Base-by-base conservation (phyloP, 2,797 vertebrate species). In the Enteromius trimaculatus region DNA sequence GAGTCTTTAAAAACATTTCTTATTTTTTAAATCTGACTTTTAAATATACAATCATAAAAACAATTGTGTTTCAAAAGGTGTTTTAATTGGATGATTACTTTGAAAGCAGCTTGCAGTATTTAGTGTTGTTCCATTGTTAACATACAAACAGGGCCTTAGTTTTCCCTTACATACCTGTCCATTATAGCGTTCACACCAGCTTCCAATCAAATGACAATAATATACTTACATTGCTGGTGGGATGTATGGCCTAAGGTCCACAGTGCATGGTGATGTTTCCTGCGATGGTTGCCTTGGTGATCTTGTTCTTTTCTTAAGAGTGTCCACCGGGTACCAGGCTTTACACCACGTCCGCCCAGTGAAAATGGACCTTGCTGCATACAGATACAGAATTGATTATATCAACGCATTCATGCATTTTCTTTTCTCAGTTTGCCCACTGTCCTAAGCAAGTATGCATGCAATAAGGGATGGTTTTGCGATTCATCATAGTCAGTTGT, bases 311-410 rank as follows among this genome's bases (percentile, higher is more conserved):
- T 80, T 80, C 64, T 60, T 26, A 66, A 31, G 62, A 75, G n/a
- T 21, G 14, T 79, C 66, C 70, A 69, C 76, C 74, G 64, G 65
- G 64, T 80, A 76, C 44, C 80, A 72, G 81, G 75, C 60, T 81
- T 55, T 58, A 34, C 83, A 82, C 82, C 80, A 82, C 44, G 76
- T 69, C 86, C 47, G 58, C 47, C 64, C 64, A 84, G 29, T 49
- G 66, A 69, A 74, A 74, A 84, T 80, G 81, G 77, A 84, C 71
- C 79, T 80, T 86, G 42, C 75, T 72, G 82, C 65, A 77, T 72
- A 77, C 70, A 78, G 77, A 74, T 69, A 53, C 72, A 70, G 34
- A 71, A 76, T 79, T 85, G 75, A 64, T 37, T 69, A 44, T 42
- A 47, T 62, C 31, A 58, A 51, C 17, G n/a, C 21, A 34, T 70